Evolutionary conservation across 1,140 invertebrate genomes (phyloP), one percentile per base, ranked within the genome.

Genomic region (Sesamia nonagrioides): DNA sequence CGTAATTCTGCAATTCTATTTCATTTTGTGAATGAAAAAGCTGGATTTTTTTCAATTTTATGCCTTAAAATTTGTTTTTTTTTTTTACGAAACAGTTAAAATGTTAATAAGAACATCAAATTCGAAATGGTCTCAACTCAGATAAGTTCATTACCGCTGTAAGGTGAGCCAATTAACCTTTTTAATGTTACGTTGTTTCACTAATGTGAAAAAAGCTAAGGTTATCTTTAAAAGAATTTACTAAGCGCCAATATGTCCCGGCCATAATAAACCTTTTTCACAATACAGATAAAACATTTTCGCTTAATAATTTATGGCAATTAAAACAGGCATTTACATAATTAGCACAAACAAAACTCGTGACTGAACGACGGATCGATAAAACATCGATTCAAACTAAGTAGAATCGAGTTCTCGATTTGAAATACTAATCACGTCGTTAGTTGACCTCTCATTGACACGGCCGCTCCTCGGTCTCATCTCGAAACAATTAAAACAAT

Each of bases 401-500:
- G 48, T 18, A 18, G 50, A 56, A 77, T 77, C 63, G 75, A 63
- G 60, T 75, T 69, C 78, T 74, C 37, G 50, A 45, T 68, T 73
- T 75, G 63, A 69, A 77, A 80, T 73, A 78, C 48, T 74, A 81
- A 78, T 78, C 75, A 81, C 75, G 80, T 73, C 73, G 71, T 82
- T 75, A 82, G 72, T 87, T 85, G 82, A 87, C 82, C 84, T 83
- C 77, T 81, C 82, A 84, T 85, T 87, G 80, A 88, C 86, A 85
- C 86, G 72, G 79, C 74, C 74, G 75, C 61, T 79, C 78, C 50
- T 78, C 61, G 78, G 74, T 80, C 74, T 82, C 80, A 85, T 87
- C 81, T 80, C 66, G 77, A 81, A 82, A 84, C 86, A 89, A 89
- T 90, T 90, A 90, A 90, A 90, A 90, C 88, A 90, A 89, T 91